Percentiles rank a stretch among this genome's conserved stretches.
Evolutionary conservation across 2,113 vertebrate genomes (phyloP).

Genomic region (Caracal caracal): DNA sequence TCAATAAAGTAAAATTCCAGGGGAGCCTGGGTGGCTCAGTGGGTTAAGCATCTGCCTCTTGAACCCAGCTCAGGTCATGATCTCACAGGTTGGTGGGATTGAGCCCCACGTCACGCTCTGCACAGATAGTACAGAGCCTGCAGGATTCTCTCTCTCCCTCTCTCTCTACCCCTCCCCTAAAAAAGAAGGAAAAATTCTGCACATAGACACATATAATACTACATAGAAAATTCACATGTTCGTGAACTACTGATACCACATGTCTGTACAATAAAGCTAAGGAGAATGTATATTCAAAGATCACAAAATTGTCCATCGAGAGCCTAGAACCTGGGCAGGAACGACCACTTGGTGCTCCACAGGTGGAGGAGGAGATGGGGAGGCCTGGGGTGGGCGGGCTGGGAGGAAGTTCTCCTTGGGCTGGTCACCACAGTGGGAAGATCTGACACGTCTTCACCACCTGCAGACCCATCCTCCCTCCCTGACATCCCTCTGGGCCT

Average conservation of each 20-base stretch:
- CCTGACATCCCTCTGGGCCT: not conserved
- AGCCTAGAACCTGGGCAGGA: not conserved
- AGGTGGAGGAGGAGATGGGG: not conserved
- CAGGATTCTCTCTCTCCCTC: no score
- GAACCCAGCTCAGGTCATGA: no score
- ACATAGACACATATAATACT: not conserved
- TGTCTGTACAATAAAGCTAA: not conserved
- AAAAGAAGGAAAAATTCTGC: not conserved
- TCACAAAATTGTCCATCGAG: not conserved
- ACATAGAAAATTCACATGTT: accelerated
- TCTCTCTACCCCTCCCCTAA: no score
- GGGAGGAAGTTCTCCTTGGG: not conserved
- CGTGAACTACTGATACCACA: accelerated
- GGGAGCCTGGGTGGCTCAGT: no score
- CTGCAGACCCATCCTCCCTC: not conserved
- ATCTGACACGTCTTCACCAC: not conserved
- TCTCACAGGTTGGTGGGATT: no score
- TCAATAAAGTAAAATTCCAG: no score
- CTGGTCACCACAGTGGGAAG: not conserved
- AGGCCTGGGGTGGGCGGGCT: not conserved
- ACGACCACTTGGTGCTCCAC: not conserved
- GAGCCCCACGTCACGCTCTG: no score
- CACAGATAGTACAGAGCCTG: no score
- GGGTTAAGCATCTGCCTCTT: no score
- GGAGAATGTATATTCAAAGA: not conserved